Evolutionary conservation across 2,888 invertebrate genomes (phyloP), one percentile per base, ranked within the genome.

Genomic region (Drosophila borealis): DNA sequence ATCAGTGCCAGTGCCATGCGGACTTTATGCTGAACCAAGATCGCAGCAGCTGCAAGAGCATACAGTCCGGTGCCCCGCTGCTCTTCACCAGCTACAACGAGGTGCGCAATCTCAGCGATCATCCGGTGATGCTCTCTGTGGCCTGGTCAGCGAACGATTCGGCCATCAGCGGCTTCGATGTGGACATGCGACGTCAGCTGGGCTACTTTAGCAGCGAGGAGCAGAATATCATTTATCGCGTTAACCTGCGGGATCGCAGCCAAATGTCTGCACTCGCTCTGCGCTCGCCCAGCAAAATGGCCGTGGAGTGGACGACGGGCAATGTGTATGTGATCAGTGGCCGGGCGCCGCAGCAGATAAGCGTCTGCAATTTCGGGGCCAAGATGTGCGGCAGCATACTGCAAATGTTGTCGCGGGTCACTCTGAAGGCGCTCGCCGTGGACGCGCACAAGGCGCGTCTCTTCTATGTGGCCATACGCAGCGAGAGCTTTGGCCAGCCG

Each of bases 11-110:
- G 21, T 93, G 92, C 54, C 90, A 89, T 78, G 77, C 86, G 0
- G 92, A 90, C 25, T 92, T 91, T 66, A 90, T 92, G 90, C 76
- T 81, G 80, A 94, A 94, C 55, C 86, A 93, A 0, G 95, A 96
- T 88, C 94, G 94, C 49, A 93, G 93, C 14, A 94, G 95, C 0
- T 96, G 96, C 91, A 96, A 96, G 90, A 95, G 95, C 2, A 89
- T 93, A 0, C 94, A 94, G 57, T 93, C 93, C 6, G 92, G 93
- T 13, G 93, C 94, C 91, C 92, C 93, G 0, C 80, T 95, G 0
- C 79, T 95, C 2, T 95, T 94, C 89, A 92, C 93, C 21, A 92
- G 93, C 0, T 93, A 93, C 14, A 94, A 94, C 89, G 93, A 94
- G 33, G 94, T 95, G 13, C 93, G 94, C 1, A 93, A 94, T 42